phyloP scores from a whole-genome alignment of 2,888 invertebrate genomes.

The Leptura quadrifasciata region DNA sequence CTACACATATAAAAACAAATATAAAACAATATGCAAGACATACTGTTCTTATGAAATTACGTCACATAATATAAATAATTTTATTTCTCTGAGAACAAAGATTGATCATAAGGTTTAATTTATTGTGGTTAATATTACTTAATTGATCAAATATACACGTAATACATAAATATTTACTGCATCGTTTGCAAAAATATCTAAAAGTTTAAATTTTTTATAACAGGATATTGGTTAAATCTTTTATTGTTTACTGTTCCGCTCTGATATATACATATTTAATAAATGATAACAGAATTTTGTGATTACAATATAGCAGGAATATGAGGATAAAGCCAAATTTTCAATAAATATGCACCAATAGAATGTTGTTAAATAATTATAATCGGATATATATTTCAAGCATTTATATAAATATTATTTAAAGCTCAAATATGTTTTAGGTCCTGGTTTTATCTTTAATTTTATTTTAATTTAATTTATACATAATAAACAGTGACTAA shows the following conservation, averaged over 20 bases:
- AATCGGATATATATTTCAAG: neutral
- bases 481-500: neutral
- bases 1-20: too few species aligned
- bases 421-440: neutral
- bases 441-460: neutral
- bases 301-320: neutral
- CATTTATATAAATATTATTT: neutral
- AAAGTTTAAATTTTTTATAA: neutral
- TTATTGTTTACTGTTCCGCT: neutral
- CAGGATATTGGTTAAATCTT: neutral
- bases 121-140: too few species aligned
- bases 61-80: too few species aligned
- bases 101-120: too few species aligned
- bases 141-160: too few species aligned
- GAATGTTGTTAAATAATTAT: neutral
- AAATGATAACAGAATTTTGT: neutral
- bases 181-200: too few species aligned
- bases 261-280: neutral
- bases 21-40: too few species aligned
- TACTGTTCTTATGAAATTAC: too few species aligned
- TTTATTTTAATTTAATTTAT: too few species aligned
- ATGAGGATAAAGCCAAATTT: neutral
- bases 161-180: too few species aligned
- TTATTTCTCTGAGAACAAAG: too few species aligned
- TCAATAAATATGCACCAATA: neutral